Evolutionary conservation across 2,113 vertebrate species (phyloP).

Genomic region (Sminthopsis crassicaudata): DNA sequence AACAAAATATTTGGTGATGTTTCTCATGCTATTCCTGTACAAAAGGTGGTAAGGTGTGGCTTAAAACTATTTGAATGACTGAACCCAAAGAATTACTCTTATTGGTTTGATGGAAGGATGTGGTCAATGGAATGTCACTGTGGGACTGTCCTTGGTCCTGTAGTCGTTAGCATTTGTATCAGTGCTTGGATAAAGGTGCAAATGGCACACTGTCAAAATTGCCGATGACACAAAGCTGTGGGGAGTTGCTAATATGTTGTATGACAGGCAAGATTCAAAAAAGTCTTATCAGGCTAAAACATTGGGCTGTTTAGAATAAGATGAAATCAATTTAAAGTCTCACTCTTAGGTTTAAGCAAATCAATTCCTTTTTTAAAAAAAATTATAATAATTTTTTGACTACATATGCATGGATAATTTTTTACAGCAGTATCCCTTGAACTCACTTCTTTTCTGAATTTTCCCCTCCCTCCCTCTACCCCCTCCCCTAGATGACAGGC

Average conservation of each 20-base stretch:
- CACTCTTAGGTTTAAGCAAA: not conserved
- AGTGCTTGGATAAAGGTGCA: not conserved
- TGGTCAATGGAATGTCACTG: not conserved
- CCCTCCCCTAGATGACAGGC: too few species aligned
- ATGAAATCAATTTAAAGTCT: not conserved
- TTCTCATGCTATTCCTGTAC: not conserved
- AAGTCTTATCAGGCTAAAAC: not conserved
- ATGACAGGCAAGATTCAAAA: not conserved
- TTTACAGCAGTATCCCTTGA: too few species aligned
- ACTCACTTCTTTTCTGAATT: too few species aligned
- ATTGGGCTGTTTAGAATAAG: not conserved
- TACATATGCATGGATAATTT: too few species aligned
- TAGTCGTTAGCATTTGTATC: not conserved
- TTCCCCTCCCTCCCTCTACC: too few species aligned
- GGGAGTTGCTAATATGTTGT: not conserved
- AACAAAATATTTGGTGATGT: not conserved
- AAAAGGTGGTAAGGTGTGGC: not conserved
- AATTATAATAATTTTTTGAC: too few species aligned
- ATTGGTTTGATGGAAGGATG: not conserved
- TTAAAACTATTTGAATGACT: not conserved
- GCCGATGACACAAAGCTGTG: not conserved
- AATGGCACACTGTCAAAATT: not conserved
- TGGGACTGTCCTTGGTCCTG: not conserved
- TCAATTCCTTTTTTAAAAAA: too few species aligned
- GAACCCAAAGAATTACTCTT: not conserved